Conservation (phyloP, 2,888 invertebrate species). For the Ommatoiulus sabulosus region DNA sequence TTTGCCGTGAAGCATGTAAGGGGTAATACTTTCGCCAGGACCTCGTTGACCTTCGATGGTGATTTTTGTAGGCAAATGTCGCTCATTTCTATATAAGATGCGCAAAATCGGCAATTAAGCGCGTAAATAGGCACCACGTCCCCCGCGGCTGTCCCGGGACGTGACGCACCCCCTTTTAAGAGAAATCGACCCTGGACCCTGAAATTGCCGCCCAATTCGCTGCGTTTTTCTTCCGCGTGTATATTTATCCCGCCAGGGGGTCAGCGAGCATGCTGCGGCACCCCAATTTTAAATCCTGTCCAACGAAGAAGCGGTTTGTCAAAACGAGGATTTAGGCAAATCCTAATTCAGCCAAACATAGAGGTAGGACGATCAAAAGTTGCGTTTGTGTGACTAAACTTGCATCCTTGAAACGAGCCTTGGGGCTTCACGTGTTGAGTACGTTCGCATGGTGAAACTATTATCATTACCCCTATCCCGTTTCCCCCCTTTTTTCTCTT, state of each 20-base stretch:
- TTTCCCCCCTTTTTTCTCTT: neutral
- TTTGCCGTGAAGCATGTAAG: neutral
- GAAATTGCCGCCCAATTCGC: neutral
- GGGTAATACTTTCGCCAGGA: neutral
- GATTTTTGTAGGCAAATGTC: neutral
- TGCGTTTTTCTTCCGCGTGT: neutral
- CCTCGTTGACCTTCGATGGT: neutral
- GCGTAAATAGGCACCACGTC: neutral
- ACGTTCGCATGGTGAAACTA: neutral
- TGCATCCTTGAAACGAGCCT: neutral
- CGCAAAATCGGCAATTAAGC: neutral
- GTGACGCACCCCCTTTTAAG: neutral
- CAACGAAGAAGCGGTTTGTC: neutral
- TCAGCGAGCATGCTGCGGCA: too few relatives aligned
- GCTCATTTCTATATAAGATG: neutral
- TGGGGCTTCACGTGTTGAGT: neutral
- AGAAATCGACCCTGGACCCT: neutral
- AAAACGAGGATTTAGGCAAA: neutral
- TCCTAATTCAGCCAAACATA: neutral
- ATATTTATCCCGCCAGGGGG: conserved; percentile 12
- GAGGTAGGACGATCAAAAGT: neutral
- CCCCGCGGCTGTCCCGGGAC: neutral
- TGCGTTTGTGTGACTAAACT: neutral
- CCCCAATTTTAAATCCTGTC: neutral
- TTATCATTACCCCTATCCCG: conserved; percentile 15